Conservation (phyloP, 2,113 vertebrate species). For the Halichoerus grypus region DNA sequence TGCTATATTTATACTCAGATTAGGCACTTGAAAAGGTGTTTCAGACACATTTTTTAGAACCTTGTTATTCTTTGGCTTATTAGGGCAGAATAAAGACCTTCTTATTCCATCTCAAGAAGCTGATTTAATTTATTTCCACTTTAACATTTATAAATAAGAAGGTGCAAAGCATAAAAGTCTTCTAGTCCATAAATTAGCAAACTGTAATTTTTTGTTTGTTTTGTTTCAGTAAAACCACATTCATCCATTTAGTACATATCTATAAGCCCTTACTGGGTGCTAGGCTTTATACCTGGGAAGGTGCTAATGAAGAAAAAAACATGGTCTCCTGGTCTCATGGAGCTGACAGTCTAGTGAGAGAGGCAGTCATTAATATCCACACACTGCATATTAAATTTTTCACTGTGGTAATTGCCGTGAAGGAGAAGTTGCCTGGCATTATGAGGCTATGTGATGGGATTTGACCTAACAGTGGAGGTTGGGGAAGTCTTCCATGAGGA, state of each 20-base stretch:
- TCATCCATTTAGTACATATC: not conserved
- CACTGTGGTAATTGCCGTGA: not conserved
- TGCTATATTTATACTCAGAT: not conserved
- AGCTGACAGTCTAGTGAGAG: not conserved
- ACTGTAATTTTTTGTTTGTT: not conserved
- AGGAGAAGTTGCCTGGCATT: not conserved
- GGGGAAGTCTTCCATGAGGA: not conserved
- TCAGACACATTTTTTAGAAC: not conserved
- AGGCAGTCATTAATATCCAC: not conserved
- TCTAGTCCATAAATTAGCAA: not conserved
- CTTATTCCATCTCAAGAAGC: not conserved
- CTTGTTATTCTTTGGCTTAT: not conserved
- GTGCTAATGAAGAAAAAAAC: not conserved
- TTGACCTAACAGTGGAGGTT: not conserved
- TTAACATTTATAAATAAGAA: not conserved
- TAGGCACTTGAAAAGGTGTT: not conserved
- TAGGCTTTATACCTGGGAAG: not conserved
- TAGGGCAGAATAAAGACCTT: not conserved
- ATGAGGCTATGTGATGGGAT: not conserved
- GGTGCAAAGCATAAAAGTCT: not conserved
- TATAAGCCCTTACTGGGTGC: not conserved
- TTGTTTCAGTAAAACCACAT: not conserved
- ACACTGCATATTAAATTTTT: not conserved
- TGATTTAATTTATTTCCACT: conserved; percentile 22
- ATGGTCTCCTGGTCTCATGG: not conserved